These are phyloP conservation scores for Enteromius treurensis DNA, from an alignment of 2,797 vertebrate genomes.

Conservation along the genomic window DNA sequence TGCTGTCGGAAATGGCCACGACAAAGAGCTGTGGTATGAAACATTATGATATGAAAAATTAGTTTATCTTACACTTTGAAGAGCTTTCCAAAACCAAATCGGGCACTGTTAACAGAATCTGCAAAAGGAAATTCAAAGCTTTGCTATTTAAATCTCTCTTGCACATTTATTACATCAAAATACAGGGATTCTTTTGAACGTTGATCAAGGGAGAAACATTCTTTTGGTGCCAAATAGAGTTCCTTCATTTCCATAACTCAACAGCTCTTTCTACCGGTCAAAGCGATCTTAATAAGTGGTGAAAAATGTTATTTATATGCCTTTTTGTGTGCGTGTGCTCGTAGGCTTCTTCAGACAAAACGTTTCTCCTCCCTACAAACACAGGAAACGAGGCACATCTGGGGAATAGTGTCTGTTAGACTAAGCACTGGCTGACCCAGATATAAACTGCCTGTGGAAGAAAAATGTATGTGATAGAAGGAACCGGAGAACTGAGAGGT, in stretches of 20 bases:
- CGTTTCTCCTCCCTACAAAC: slow-evolving; percentile 25
- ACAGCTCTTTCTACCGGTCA: slow-evolving; percentile 18
- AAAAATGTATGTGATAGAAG: slow-evolving; percentile 41
- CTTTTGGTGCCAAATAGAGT: background rate
- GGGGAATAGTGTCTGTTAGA: slow-evolving; percentile 54
- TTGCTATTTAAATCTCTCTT: slow-evolving; percentile 32
- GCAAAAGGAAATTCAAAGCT: background rate
- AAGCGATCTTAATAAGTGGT: slow-evolving; percentile 34
- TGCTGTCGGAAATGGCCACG: background rate
- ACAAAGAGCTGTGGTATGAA: background rate
- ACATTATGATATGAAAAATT: background rate
- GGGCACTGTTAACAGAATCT: background rate
- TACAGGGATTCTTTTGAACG: background rate
- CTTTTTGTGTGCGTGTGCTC: slow-evolving; percentile 13
- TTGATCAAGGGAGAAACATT: background rate
- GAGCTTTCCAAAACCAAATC: background rate
- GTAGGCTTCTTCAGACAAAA: slow-evolving; percentile 41
- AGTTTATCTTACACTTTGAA: background rate
- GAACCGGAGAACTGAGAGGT: slow-evolving; percentile 23
- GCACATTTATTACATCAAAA: slow-evolving; percentile 8
- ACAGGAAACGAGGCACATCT: slow-evolving; percentile 46
- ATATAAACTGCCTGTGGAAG: slow-evolving; percentile 47
- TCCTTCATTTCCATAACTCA: background rate
- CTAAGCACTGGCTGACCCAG: slow-evolving; percentile 57
- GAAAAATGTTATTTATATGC: slow-evolving; percentile 32